Conservation (phyloP, 2,797 vertebrate genomes). For the Brachyrhaphis roseni region DNA sequence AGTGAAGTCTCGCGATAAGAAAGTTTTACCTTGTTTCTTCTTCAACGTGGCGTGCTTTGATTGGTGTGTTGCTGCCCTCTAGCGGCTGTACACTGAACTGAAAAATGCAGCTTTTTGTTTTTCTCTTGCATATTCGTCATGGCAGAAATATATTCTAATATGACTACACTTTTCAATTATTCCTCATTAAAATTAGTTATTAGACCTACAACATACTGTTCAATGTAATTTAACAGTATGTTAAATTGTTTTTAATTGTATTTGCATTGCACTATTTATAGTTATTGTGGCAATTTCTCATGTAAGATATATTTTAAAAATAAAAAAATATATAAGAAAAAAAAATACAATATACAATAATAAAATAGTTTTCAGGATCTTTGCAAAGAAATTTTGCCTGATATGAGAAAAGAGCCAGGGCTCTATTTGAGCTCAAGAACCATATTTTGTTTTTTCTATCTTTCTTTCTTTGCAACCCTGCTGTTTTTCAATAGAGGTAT, state of each 20-base stretch:
- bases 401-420: neutral
- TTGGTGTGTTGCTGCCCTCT: neutral
- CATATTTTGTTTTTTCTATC: no score
- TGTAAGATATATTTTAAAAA: neutral
- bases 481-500: neutral
- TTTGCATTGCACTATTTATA: neutral
- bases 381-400: no score
- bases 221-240: neutral
- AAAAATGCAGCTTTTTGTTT: neutral
- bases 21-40: neutral
- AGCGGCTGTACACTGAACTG: neutral
- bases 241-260: neutral
- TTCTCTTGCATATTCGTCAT: neutral
- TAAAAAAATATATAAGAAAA: no score
- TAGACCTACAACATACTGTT: neutral
- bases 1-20: constrained; percentile 62
- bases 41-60: neutral
- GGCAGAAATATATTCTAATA: neutral
- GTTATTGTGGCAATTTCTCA: neutral
- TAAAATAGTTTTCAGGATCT: no score
- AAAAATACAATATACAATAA: no score
- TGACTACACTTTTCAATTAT: neutral
- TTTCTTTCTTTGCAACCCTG: neutral
- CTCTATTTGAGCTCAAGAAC: neutral
- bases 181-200: neutral